Evolutionary conservation across 2,113 vertebrate genomes (phyloP).

Genomic region (Balaenoptera acutorostrata): DNA sequence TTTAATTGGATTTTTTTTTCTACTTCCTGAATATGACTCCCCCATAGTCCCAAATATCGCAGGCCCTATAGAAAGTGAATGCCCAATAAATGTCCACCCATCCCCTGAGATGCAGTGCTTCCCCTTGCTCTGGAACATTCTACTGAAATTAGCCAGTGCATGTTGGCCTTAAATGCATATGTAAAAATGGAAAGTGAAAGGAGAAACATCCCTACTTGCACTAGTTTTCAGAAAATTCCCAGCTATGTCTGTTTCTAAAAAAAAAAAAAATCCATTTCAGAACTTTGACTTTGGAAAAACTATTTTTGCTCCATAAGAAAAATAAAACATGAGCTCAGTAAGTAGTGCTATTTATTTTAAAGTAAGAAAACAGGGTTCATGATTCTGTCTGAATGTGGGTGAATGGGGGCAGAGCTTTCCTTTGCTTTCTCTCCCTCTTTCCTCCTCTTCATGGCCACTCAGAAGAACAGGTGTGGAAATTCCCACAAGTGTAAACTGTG

Average conservation of each 20-base stretch:
- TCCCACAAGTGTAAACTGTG: constrained; percentile 58
- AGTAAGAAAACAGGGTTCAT: background rate
- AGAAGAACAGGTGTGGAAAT: constrained; percentile 70
- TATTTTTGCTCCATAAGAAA: background rate
- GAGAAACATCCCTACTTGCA: background rate
- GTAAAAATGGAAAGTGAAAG: constrained; percentile 40
- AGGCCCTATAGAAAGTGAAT: background rate
- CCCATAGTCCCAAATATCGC: background rate
- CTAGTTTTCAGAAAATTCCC: constrained; percentile 41
- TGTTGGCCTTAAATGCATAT: background rate
- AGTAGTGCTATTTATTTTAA: background rate
- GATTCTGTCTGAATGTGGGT: background rate
- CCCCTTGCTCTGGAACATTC: background rate
- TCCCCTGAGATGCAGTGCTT: background rate
- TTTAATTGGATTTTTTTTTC: constrained; percentile 33
- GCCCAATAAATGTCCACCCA: background rate
- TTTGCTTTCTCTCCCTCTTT: background rate
- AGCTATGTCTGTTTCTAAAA: background rate
- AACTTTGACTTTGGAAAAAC: constrained; percentile 6
- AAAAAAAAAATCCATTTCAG: background rate
- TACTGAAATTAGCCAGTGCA: background rate
- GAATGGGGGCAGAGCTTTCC: background rate
- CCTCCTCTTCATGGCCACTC: constrained; percentile 56
- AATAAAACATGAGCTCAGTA: background rate
- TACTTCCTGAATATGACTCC: background rate